Base-by-base conservation (phyloP, 2,113 vertebrate genomes). In the Amphiprion ocellaris region DNA sequence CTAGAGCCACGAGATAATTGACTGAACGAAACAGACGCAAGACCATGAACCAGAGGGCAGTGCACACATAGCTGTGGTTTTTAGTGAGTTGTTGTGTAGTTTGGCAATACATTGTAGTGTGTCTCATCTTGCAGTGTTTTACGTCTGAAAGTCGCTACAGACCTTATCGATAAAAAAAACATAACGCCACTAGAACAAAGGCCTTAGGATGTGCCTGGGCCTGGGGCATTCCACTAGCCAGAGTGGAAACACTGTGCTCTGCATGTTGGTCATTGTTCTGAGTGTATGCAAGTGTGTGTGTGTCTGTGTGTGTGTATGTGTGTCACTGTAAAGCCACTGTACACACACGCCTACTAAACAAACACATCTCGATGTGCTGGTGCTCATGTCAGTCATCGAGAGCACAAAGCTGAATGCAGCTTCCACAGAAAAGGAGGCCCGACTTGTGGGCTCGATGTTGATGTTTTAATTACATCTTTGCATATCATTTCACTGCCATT, bases 81-180 rank as follows among this genome's bases (percentile, higher is more conserved):
- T 44, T 17, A 21, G 7, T 3, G 8, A 19, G 26, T 37, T 21
- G 69, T 5, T 52, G 37, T 68, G n/a, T 21, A 11, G 14, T 54
- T 65, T 73, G n/a, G 41, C 55, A 37, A 68, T n/a, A 12, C 30
- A 24, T 44, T 64, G 7, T 44, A 50, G 8, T 21, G 56, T 59
- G 21, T 49, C 12, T 26, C 30, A 33, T 62, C 59, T 61, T 12
- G 39, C 41, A 30, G 11, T 4, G 0, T 1, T 58, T 60, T 74
- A 47, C 52, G 15, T 23, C 39, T 67, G 4, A 26, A 44, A 59
- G 63, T 50, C 23, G 5, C 19, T 9, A 15, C 52, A 53, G 14
- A 47, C 37, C 66, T 84, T 83, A 88, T 82, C 76, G 82, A 77
- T 74, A 74, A 64, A 88, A 83, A 89, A 87, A 62, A 89, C 83